Conservation (phyloP, 92 coral and sea anemone species). For the Epizoanthus stellaris region DNA sequence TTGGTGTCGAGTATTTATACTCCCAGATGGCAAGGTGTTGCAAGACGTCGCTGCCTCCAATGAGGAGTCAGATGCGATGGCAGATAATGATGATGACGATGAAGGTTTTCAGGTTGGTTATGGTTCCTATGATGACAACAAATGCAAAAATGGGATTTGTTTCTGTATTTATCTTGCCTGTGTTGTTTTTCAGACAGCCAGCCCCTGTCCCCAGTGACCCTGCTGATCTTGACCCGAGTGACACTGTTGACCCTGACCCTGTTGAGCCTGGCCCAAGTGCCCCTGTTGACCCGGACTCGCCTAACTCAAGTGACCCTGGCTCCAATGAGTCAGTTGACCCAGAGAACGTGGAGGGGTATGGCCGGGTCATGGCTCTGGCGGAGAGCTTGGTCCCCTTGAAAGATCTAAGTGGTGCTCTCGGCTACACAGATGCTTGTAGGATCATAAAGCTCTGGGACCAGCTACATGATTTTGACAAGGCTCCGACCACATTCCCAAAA, state of each 20-base stretch:
- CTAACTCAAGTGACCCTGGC: too few relatives aligned
- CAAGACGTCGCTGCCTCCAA: background rate
- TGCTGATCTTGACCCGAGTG: too few relatives aligned
- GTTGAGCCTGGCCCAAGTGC: background rate
- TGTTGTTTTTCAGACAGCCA: too few relatives aligned
- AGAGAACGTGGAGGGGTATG: conserved; percentile 59
- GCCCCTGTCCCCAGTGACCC: too few relatives aligned
- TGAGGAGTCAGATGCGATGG: too few relatives aligned
- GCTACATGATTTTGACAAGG: conserved; percentile 42
- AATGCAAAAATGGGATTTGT: too few relatives aligned
- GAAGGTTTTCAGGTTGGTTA: background rate
- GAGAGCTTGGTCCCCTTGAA: conserved; percentile 43
- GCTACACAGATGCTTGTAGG: background rate
- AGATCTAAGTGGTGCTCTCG: conserved; percentile 32
- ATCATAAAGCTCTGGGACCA: too few relatives aligned
- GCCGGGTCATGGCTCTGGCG: conserved; percentile 58
- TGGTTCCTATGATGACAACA: too few relatives aligned
- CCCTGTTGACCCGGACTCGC: background rate
- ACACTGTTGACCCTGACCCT: too few relatives aligned
- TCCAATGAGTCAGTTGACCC: conserved; percentile 53
- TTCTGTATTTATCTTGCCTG: too few relatives aligned
- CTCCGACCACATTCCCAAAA: conserved; percentile 55
- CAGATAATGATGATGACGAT: background rate
- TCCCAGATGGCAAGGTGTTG: conserved; percentile 47
- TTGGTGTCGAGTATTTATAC: conserved; percentile 65